Evolutionary conservation across 2,888 invertebrate species (phyloP), one percentile per base, ranked within the genome.

Genomic region (Agrotis ipsilon): DNA sequence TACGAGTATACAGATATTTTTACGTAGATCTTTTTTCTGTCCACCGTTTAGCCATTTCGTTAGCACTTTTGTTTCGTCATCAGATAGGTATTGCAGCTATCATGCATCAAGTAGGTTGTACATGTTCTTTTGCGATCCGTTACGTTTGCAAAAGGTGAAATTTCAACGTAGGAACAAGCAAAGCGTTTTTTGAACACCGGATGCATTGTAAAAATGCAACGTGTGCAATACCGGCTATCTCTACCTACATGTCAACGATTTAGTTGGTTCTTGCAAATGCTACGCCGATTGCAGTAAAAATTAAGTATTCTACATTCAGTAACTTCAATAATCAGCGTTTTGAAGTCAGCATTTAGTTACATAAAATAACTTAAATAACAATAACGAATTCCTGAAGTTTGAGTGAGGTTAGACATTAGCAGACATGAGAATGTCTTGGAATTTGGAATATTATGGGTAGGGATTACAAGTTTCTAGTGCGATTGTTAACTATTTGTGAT

Each of bases 71-170:
- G 39, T 68, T 68, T 62, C 3, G 45, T 68, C 62, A 65, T 59
- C 48, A 65, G 27, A 51, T 24, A 24, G n/a, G 45, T 48, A 67
- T 45, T 48, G 57, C 46, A 64, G 62, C 43, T 70, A 58, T 64
- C 43, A 71, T 71, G 58, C 58, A 78, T 52, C 51, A 66, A 18
- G n/a, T 52, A 45, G 19, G 24, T 75, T 77, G 60, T 64, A 54
- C 46, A 24, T n/a, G 46, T 73, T 64, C 48, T 57, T 68, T 78
- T 73, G 67, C 55, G 27, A 49, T 68, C 58, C 51, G 72, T 54
- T 73, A 62, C 57, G 63, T 76, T 74, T 63, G 27, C 51, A 76
- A 83, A 82, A 78, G 68, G 78, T 84, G 72, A 73, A 68, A 72
- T 72, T 77, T 74, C 71, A 54, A 43, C 45, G 67, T 60, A 71